phyloP scores from a whole-genome alignment of 37 sponge, comb jelly and placozoan genomes.

The Amphimedon queenslandica region DNA sequence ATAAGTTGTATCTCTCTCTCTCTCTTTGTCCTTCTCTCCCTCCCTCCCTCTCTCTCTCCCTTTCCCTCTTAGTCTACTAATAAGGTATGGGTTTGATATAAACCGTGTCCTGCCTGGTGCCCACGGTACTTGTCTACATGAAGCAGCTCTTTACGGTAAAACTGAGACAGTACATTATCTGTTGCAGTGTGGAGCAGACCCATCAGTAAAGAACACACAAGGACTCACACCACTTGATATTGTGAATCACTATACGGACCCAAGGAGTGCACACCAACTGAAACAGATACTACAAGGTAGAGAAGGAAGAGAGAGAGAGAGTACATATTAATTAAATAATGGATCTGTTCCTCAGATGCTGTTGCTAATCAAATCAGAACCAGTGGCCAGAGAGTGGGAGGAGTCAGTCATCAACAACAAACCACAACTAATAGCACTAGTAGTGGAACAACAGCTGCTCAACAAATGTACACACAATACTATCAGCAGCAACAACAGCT shows the following conservation, averaged over 20 bases:
- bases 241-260: constrained; percentile 78
- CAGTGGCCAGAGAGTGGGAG: background rate
- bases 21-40: too few relatives aligned
- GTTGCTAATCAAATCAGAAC: constrained; percentile 24
- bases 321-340: background rate
- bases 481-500: constrained; percentile 16
- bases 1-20: too few relatives aligned
- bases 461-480: background rate
- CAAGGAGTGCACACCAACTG: constrained; percentile 60
- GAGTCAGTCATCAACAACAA: constrained; percentile 9
- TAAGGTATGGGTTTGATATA: constrained; percentile 70
- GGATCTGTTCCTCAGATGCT: constrained; percentile 21
- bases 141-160: constrained; percentile 82
- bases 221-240: constrained; percentile 70
- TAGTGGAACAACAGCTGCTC: constrained; percentile 6
- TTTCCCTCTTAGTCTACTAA: constrained; percentile 47
- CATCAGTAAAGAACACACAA: constrained; percentile 34
- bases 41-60: too few relatives aligned
- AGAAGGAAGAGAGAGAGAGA: background rate
- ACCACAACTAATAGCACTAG: background rate
- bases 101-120: constrained; percentile 60
- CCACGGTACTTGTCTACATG: constrained; percentile 81
- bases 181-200: constrained; percentile 72
- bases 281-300: constrained; percentile 73
- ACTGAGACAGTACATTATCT: constrained; percentile 75